Base-by-base conservation (phyloP, 2,888 invertebrate genomes). In the Aethes cnicana region DNA sequence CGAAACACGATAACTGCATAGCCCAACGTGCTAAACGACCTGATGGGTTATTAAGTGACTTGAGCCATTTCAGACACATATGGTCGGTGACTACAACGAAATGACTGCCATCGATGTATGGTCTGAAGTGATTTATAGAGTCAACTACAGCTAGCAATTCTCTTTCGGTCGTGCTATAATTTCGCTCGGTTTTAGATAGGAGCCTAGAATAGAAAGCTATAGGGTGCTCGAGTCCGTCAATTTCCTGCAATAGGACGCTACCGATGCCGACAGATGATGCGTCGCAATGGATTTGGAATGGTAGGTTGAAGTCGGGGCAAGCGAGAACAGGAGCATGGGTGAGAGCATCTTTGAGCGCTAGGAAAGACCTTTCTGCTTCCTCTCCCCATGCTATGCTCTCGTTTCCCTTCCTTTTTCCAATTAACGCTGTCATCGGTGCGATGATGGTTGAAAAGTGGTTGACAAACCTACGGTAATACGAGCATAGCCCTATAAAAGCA, bases 391-490 rank as follows among this genome's bases (percentile, higher is more conserved):
- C 21, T 9, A 44, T 7, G 4, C 14, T 3, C 6, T 46, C 17
- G 4, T 4, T 17, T 2, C 23, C 18, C 2, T 18, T 20, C 17
- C 6, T 23, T 6, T 14, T 23, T 0, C 35, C 28, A 2, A 30
- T n/a, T 2, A 46, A 16, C 1, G 14, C 23, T 0, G 46, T 23
- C 17, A 46, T 12, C 2, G 46, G 46, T 2, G 33, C 35, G 1
- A 35, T 9, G 1, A 46, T 32, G 6, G 25, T 12, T 4, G 47
- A 47, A 14, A 47, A 47, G 7, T 37, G 26, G 4, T 17, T n/a
- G 1, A 47, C 33, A 12, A 47, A 47, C 4, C 47, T 9, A 3
- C 47, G 16, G 23, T 47, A 47, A n/a, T 36, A 47, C 8, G 47
- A 47, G 8, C 33, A 21, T 8, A 47, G 2, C 1, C 47, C 47